Percentiles rank a stretch among this genome's conserved stretches.
These are phyloP conservation scores for Periplaneta americana DNA, from an alignment of 1,140 invertebrate species.

Conservation along the genomic window DNA sequence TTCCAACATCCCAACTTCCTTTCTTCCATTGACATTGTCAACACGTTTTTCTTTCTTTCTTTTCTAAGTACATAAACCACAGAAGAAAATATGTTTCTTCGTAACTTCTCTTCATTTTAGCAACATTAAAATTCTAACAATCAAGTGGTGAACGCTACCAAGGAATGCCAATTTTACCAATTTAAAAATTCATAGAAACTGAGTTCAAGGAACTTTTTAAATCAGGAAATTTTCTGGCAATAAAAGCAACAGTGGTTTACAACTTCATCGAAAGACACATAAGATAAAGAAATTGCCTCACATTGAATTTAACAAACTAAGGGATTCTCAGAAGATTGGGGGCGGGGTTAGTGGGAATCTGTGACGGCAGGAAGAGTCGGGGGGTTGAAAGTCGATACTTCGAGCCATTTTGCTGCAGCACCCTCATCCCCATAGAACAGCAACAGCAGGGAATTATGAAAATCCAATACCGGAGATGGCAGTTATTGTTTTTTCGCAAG, in stretches of 20 bases:
- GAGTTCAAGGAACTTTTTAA: background rate
- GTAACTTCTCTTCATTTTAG: too few relatives aligned
- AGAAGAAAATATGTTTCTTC: too few relatives aligned
- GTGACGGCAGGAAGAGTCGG: background rate
- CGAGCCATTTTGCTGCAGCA: background rate
- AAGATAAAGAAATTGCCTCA: background rate
- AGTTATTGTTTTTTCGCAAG: constrained; percentile 9
- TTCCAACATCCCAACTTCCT: background rate
- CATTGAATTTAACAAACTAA: background rate
- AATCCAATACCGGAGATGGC: constrained; percentile 10
- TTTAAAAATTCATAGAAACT: background rate
- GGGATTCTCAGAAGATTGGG: background rate
- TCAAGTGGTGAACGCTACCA: background rate
- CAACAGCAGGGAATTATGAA: constrained; percentile 9
- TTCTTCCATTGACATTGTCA: background rate
- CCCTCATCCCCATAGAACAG: background rate
- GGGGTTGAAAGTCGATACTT: background rate
- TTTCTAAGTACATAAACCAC: too few relatives aligned
- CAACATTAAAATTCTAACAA: background rate
- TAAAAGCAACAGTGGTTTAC: background rate
- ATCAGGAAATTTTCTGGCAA: background rate
- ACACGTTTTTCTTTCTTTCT: too few relatives aligned
- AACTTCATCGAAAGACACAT: background rate
- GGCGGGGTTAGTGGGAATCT: background rate
- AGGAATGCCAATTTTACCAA: background rate